A percentile compares a stretch with the other conserved stretches of the same genome.
phyloP scores from a whole-genome alignment of 2,113 vertebrate genomes.

The Spilogale gracilis region DNA sequence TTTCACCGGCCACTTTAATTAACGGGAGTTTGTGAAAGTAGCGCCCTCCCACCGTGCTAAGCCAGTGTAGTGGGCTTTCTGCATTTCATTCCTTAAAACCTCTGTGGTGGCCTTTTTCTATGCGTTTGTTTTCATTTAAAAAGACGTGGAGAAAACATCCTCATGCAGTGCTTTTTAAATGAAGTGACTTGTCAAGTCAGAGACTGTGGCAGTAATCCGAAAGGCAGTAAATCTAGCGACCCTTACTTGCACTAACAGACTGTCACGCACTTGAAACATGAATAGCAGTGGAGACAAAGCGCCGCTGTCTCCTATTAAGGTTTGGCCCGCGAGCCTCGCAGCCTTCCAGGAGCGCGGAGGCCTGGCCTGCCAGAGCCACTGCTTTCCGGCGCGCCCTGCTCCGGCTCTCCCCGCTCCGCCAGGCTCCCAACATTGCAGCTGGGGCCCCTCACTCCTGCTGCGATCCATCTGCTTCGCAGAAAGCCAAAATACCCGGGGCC shows the following conservation, averaged over 20 bases:
- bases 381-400: conserved; percentile 51
- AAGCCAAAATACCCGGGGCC: background rate
- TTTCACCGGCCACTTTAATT: conserved; percentile 24
- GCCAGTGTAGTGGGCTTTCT: conserved; percentile 13
- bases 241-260: conserved; percentile 88
- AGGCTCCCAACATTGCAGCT: background rate
- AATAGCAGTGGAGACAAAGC: conserved; percentile 89
- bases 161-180: conserved; percentile 84
- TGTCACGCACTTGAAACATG: conserved; percentile 89
- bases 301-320: conserved; percentile 90
- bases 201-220: conserved; percentile 86
- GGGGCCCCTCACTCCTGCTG: too few relatives aligned
- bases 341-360: conserved; percentile 78
- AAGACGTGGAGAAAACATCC: conserved; percentile 76
- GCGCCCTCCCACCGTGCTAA: background rate
- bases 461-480: background rate
- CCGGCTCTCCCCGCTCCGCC: background rate
- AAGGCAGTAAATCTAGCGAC: conserved; percentile 89
- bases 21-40: background rate
- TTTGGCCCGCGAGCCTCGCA: conserved; percentile 87
- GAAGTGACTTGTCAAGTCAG: conserved; percentile 89
- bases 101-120: conserved; percentile 58
- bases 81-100: conserved; percentile 67
- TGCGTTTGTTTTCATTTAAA: conserved; percentile 80
- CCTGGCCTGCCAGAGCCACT: conserved; percentile 34